Percentiles rank a stretch among this genome's conserved stretches.
phyloP scores from a whole-genome alignment of 2,888 invertebrate species.

The Anticlea derivata region DNA sequence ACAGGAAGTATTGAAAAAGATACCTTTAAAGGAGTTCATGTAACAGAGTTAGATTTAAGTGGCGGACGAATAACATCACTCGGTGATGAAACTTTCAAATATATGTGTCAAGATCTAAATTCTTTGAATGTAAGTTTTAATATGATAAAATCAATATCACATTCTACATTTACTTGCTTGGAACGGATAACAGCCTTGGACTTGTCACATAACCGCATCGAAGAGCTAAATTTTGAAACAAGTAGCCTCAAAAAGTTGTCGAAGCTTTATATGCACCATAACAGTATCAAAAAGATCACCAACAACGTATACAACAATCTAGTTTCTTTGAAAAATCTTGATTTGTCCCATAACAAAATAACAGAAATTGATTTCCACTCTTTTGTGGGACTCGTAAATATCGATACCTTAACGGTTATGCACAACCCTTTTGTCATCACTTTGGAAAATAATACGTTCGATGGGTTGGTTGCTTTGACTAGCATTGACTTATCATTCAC shows the following conservation, averaged over 20 bases:
- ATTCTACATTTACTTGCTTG: slow-evolving; percentile 24
- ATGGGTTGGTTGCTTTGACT: slow-evolving; percentile 23
- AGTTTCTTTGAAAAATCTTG: slow-evolving; percentile 17
- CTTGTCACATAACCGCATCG: slow-evolving; percentile 29
- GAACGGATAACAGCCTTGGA: slow-evolving; percentile 18
- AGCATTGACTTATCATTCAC: slow-evolving; percentile 24
- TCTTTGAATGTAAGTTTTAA: slow-evolving; percentile 29
- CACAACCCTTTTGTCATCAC: slow-evolving; percentile 22
- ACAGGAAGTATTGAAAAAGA: slow-evolving; percentile 18
- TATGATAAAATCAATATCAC: slow-evolving; percentile 20
- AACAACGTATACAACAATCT: slow-evolving; percentile 19
- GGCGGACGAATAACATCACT: slow-evolving; percentile 22
- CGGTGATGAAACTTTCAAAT: slow-evolving; percentile 18
- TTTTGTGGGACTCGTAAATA: slow-evolving; percentile 19
- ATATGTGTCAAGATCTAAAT: slow-evolving; percentile 21
- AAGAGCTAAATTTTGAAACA: slow-evolving; percentile 24
- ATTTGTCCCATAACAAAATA: slow-evolving; percentile 30
- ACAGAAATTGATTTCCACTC: slow-evolving; percentile 19
- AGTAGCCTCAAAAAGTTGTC: slow-evolving; percentile 19
- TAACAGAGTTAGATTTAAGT: slow-evolving; percentile 24
- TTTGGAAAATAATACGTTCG: slow-evolving; percentile 21
- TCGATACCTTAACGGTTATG: slow-evolving; percentile 9
- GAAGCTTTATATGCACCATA: slow-evolving; percentile 19
- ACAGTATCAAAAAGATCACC: slow-evolving; percentile 19
- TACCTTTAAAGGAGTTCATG: slow-evolving; percentile 28